Evolutionary conservation across 2,797 vertebrate species (phyloP), one percentile per base, ranked within the genome.

Genomic region (Kryptopterus vitreolus): DNA sequence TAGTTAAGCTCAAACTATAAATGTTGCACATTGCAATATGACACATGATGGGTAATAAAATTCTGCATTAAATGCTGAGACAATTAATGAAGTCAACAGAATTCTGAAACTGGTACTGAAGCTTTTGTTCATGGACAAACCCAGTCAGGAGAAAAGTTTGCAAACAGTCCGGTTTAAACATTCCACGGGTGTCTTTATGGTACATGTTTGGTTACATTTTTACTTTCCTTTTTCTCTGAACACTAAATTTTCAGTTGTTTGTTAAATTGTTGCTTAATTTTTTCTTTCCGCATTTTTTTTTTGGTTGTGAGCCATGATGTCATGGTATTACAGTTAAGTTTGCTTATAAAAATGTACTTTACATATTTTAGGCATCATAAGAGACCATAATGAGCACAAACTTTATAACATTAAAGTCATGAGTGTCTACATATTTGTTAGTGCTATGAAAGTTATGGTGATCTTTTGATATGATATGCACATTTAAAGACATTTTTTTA

Each of bases 121-220:
- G 31, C n/a, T 26, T 55, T 66, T 65, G 29, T 63, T 53, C 2
- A 16, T 13, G 58, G 33, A 73, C 33, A 62, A 76, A 62, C 16
- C 43, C 13, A 35, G 13, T 76, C 26, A 57, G 26, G 50, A 53
- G 20, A 55, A 74, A 80, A 80, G 48, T 73, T 72, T 80, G 43
- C 29, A 76, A 46, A 81, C 63, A 35, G 63, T 29, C 46, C 10
- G 1, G 38, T 63, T 73, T 72, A 16, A 72, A 79, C 77, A 79
- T 1, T 11, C 63, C 22, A 53, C 55, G 31, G 55, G 29, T 76
- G 26, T 69, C 43, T 76, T 68, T 81, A 29, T 46, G n/a, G 50
- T 29, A 35, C 9, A 22, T 46, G 53, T 10, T 31, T 70, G 38
- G n/a, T n/a, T n/a, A n/a, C 16, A 29, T 46, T 65, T 68, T 53